phyloP scores from a whole-genome alignment of 2,797 vertebrate species.

The Pseudochirops corinnae region DNA sequence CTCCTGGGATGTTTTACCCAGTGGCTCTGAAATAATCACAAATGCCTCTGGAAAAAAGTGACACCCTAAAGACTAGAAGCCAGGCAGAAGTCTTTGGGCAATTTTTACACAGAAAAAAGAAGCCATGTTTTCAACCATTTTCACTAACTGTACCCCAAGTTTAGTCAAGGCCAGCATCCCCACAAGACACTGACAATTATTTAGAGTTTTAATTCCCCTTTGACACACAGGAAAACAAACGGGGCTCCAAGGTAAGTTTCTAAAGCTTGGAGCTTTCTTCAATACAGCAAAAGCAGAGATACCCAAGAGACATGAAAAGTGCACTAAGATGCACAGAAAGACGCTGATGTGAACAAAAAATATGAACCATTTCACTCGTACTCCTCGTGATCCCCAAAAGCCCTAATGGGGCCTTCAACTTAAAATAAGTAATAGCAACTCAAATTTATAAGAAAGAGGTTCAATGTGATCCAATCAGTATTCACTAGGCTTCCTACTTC shows the following conservation, averaged over 20 bases:
- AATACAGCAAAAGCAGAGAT: background rate
- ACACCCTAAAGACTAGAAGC: constrained; percentile 1
- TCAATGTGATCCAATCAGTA: background rate
- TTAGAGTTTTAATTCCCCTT: background rate
- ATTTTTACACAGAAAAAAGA: constrained; percentile 55
- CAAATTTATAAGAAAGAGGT: background rate
- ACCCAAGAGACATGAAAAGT: background rate
- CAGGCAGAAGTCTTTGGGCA: constrained; percentile 15
- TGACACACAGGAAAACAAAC: background rate
- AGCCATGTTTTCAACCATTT: constrained; percentile 36
- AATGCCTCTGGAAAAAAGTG: background rate
- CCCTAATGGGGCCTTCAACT: background rate
- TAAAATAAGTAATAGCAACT: constrained; percentile 5
- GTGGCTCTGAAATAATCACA: constrained; percentile 7
- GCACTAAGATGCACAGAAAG: background rate
- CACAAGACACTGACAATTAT: background rate
- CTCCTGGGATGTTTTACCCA: constrained; percentile 29
- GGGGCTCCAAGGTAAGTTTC: constrained; percentile 1
- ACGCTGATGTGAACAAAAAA: background rate
- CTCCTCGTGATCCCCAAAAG: background rate
- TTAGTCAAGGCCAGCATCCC: background rate
- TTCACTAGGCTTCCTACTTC: background rate
- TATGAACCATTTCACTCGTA: background rate
- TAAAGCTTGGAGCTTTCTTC: background rate
- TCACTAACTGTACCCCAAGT: background rate